Conservation (phyloP, 2,888 invertebrate genomes). For the Dynastes hyllus region DNA sequence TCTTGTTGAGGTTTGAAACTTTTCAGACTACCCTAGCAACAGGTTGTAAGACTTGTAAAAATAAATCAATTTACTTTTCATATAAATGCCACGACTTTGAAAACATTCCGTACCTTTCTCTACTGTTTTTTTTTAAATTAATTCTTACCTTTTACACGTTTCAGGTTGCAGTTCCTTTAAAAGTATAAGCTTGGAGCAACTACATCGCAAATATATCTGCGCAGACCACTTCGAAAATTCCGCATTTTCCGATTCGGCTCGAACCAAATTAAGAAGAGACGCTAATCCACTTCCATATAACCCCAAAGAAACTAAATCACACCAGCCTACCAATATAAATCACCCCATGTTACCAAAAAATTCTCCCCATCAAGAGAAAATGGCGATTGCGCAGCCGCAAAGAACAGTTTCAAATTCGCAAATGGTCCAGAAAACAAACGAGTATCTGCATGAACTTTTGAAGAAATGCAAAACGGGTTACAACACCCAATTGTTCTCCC, state of each 20-base stretch:
- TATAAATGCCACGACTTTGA: background rate
- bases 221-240: slow-evolving; percentile 22
- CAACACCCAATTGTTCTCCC: slow-evolving; percentile 9
- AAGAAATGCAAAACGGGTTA: slow-evolving; percentile 32
- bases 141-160: background rate
- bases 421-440: background rate
- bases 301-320: background rate
- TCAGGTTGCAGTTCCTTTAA: slow-evolving; percentile 24
- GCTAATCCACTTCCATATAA: slow-evolving; percentile 6
- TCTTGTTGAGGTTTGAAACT: too few relatives aligned
- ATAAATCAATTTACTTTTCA: too few relatives aligned
- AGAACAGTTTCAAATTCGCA: background rate
- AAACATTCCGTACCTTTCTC: background rate
- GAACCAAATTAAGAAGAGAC: slow-evolving; percentile 23
- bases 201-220: slow-evolving; percentile 30
- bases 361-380: background rate
- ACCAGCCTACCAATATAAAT: background rate
- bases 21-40: too few relatives aligned
- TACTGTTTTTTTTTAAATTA: background rate
- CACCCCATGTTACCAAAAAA: too few relatives aligned
- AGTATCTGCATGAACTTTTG: background rate
- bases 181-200: slow-evolving; percentile 10
- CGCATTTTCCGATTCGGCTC: slow-evolving; percentile 3
- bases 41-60: too few relatives aligned
- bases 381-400: background rate